Evolutionary conservation across 2,888 invertebrate genomes (phyloP).

Genomic region (Xanthostigma xanthostigma): DNA sequence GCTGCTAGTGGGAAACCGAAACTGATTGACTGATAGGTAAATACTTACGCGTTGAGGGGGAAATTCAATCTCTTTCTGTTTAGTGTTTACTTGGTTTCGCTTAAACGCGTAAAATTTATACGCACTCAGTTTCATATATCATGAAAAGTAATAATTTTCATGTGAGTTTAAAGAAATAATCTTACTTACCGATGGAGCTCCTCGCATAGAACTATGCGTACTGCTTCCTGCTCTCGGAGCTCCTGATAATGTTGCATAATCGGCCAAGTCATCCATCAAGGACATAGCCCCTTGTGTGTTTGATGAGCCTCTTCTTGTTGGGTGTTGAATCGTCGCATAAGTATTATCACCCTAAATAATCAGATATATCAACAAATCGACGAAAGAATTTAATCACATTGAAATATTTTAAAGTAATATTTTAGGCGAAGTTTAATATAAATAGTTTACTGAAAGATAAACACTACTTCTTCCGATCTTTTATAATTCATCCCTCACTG

Average conservation of each 20-base stretch:
- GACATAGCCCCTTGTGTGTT: constrained; percentile 27
- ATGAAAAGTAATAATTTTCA: background rate
- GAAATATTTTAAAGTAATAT: too few relatives aligned
- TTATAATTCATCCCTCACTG: too few relatives aligned
- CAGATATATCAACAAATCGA: background rate
- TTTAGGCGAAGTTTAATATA: too few relatives aligned
- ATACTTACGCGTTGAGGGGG: too few relatives aligned
- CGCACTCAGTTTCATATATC: background rate
- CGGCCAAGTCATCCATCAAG: constrained; percentile 36
- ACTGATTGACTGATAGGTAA: too few relatives aligned
- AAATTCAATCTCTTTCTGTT: too few relatives aligned
- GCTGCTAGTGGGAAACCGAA: too few relatives aligned
- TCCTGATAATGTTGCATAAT: constrained; percentile 49
- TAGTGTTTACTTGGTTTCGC: too few relatives aligned
- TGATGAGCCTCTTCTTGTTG: constrained; percentile 31
- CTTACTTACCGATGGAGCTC: constrained; percentile 35
- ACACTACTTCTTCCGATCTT: too few relatives aligned
- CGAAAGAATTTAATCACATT: too few relatives aligned
- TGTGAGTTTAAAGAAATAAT: background rate
- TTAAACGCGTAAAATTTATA: too few relatives aligned
- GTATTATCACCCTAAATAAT: constrained; percentile 51
- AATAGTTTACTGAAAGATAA: too few relatives aligned
- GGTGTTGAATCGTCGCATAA: constrained; percentile 65
- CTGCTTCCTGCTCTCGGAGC: constrained; percentile 24
- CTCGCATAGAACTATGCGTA: constrained; percentile 31